Conservation (phyloP, 2,113 vertebrate genomes). For the Nothoprocta perdicaria region DNA sequence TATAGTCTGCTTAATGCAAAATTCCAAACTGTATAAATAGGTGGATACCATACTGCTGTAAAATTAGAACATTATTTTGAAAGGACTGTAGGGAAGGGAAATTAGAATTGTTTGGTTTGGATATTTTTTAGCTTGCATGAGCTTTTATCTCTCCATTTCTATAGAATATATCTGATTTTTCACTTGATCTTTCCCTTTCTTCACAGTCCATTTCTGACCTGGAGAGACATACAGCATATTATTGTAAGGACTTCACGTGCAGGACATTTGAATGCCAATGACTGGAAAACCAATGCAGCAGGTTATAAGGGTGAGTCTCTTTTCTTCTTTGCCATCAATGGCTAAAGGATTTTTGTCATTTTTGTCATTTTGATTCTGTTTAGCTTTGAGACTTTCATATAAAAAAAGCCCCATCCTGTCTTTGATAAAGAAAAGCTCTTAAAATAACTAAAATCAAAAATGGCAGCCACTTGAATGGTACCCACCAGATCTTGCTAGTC, state of each 20-base stretch:
- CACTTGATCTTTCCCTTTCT: constrained; percentile 71
- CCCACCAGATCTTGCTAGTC: neutral
- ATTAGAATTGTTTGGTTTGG: constrained; percentile 41
- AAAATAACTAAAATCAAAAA: neutral
- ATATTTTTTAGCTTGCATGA: constrained; percentile 49
- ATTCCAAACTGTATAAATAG: neutral
- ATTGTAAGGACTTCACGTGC: constrained; percentile 97
- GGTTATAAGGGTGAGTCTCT: constrained; percentile 92
- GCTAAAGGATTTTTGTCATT: constrained; percentile 48
- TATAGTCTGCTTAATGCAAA: constrained; percentile 6
- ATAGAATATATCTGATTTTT: constrained; percentile 67
- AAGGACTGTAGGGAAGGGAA: neutral
- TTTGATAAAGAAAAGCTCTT: neutral
- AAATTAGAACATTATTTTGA: constrained; percentile 53
- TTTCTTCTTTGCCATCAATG: constrained; percentile 72
- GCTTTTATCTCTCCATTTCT: constrained; percentile 51
- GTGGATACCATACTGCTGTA: constrained; percentile 21
- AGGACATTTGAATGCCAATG: constrained; percentile 95
- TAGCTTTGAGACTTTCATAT: constrained; percentile 25
- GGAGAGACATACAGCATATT: constrained; percentile 98
- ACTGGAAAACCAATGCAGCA: constrained; percentile 99
- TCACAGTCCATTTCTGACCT: constrained; percentile 90
- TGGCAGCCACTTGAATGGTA: neutral
- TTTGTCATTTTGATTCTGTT: neutral
- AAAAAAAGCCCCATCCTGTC: neutral